Conservation (phyloP, 2,113 vertebrate genomes). For the Coregonus clupeaformis region DNA sequence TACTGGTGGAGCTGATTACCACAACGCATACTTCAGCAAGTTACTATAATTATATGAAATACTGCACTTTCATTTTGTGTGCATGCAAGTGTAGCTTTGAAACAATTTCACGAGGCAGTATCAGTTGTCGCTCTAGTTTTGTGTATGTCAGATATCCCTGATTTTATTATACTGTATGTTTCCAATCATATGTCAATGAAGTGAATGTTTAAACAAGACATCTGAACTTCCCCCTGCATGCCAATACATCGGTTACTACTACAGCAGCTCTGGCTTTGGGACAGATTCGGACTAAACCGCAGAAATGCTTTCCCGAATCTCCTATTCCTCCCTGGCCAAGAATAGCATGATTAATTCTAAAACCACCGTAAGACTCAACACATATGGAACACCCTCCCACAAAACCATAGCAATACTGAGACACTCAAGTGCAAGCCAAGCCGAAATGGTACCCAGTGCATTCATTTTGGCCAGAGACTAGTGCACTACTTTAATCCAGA, state of each 20-base stretch:
- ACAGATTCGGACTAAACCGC: slow-evolving; percentile 48
- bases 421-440: no score
- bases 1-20: slow-evolving; percentile 56
- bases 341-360: slow-evolving; percentile 20
- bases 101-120: slow-evolving; percentile 32
- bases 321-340: slow-evolving; percentile 39
- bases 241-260: slow-evolving; percentile 64
- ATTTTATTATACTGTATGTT: slow-evolving; percentile 57
- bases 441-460: no score
- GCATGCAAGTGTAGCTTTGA: background rate
- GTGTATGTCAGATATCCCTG: slow-evolving; percentile 8
- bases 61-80: slow-evolving; percentile 13
- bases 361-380: slow-evolving; percentile 24
- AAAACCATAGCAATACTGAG: background rate
- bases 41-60: slow-evolving; percentile 57
- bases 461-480: no score
- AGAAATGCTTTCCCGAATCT: slow-evolving; percentile 44
- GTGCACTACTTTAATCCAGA: no score
- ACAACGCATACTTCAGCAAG: slow-evolving; percentile 59
- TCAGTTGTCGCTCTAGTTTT: slow-evolving; percentile 54
- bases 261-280: slow-evolving; percentile 38
- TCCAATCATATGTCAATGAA: slow-evolving; percentile 59
- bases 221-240: slow-evolving; percentile 36
- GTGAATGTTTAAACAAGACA: slow-evolving; percentile 32
- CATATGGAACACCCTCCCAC: background rate